Percentiles rank a stretch among this genome's conserved stretches.
phyloP scores from a whole-genome alignment of 64 coral and sea anemone genomes.

The Orbicella faveolata region DNA sequence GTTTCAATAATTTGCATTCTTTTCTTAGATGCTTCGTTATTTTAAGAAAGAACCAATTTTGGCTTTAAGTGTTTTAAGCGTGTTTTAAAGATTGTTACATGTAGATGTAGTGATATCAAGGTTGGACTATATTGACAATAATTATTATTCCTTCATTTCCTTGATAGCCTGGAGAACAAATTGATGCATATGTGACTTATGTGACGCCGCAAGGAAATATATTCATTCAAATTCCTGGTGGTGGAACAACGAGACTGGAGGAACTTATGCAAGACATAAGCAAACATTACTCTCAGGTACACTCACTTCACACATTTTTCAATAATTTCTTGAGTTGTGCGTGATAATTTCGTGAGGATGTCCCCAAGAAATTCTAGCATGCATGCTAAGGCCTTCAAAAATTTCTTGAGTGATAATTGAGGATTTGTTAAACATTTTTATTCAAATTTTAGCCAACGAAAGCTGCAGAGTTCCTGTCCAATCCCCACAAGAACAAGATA shows the following conservation, averaged over 20 bases:
- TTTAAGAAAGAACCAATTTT: no score
- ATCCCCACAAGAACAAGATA: constrained; percentile 64
- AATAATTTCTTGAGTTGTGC: no score
- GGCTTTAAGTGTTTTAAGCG: no score
- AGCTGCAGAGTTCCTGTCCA: constrained; percentile 89
- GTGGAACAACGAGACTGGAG: constrained; percentile 73
- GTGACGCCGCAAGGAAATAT: constrained; percentile 58
- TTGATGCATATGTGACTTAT: constrained; percentile 61
- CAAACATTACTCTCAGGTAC: constrained; percentile 73
- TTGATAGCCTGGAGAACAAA: constrained; percentile 64
- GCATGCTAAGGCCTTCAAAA: no score
- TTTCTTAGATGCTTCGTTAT: no score
- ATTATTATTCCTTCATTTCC: background rate
- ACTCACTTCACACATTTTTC: background rate
- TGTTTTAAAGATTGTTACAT: no score
- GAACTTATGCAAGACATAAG: constrained; percentile 85
- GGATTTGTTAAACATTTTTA: background rate
- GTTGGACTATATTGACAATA: background rate
- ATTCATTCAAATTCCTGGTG: constrained; percentile 76
- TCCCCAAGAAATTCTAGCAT: no score
- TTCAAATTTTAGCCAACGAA: constrained; percentile 65
- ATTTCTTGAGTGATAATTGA: no score
- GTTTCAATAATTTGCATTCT: no score
- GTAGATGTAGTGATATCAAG: no score
- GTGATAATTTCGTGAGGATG: no score